Percentiles rank a stretch among this genome's conserved stretches.
Conservation (phyloP, 1,140 invertebrate genomes). For the Drosophila nannoptera region DNA sequence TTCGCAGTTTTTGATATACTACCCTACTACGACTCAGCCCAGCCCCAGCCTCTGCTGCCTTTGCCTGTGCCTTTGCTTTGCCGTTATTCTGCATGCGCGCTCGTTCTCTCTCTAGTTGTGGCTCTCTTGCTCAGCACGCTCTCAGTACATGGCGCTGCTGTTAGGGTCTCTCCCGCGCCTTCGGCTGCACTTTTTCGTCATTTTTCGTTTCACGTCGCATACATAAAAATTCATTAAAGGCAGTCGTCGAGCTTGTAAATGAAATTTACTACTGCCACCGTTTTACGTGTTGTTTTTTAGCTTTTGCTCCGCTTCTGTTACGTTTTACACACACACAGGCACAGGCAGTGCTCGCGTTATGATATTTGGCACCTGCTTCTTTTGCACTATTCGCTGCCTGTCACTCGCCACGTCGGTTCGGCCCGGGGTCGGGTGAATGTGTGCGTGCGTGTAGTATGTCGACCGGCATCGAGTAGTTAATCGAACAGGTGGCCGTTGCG, state of each 20-base stretch:
- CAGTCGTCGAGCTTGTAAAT: slow-evolving; percentile 61
- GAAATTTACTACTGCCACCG: slow-evolving; percentile 76
- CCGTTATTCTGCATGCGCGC: slow-evolving; percentile 6
- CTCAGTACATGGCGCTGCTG: not conserved
- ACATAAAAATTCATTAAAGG: slow-evolving; percentile 76
- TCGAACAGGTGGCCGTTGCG: slow-evolving; percentile 64
- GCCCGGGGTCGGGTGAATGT: not conserved
- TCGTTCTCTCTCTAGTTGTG: slow-evolving; percentile 12
- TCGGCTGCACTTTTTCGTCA: slow-evolving; percentile 58
- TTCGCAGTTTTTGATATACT: slow-evolving; percentile 70
- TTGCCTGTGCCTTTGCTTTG: not conserved
- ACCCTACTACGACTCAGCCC: slow-evolving; percentile 62
- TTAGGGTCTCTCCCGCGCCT: slow-evolving; percentile 31
- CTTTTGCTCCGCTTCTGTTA: slow-evolving; percentile 29
- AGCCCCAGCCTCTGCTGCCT: slow-evolving; percentile 10
- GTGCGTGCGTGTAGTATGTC: slow-evolving; percentile 12
- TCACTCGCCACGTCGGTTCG: slow-evolving; percentile 6
- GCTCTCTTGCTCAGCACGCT: not conserved
- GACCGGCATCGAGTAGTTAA: slow-evolving; percentile 57
- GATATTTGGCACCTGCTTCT: slow-evolving; percentile 57
- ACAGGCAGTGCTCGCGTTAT: slow-evolving; percentile 32
- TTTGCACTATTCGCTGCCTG: slow-evolving; percentile 14
- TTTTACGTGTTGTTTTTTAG: slow-evolving; percentile 47
- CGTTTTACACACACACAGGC: slow-evolving; percentile 37
- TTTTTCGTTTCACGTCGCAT: slow-evolving; percentile 65